Conservation (phyloP, 2,888 invertebrate species). For the Agriopis marginaria region DNA sequence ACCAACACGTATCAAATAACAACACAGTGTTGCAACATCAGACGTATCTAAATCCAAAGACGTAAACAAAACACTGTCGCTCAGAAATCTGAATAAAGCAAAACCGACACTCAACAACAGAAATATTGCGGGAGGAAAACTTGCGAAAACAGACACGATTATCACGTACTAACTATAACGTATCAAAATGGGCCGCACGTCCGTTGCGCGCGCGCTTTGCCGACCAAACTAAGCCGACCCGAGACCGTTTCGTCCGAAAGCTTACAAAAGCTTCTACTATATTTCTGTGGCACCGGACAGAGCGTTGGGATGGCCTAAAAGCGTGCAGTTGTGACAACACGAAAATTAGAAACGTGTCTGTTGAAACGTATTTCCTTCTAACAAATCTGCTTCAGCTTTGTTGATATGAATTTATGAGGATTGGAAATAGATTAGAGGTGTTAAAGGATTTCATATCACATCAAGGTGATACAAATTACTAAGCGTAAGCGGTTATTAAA, state of each 20-base stretch:
- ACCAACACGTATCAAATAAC: slow-evolving; percentile 25
- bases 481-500: slow-evolving; percentile 6
- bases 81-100: slow-evolving; percentile 49
- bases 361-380: slow-evolving; percentile 56
- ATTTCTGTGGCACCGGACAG: slow-evolving; percentile 56
- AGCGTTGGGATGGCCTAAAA: slow-evolving; percentile 66
- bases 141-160: slow-evolving; percentile 38
- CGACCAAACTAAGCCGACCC: slow-evolving; percentile 68
- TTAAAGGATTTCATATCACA: slow-evolving; percentile 34
- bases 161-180: slow-evolving; percentile 29
- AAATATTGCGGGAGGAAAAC: slow-evolving; percentile 28
- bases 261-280: slow-evolving; percentile 68
- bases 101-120: slow-evolving; percentile 31
- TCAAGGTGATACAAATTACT: slow-evolving; percentile 6
- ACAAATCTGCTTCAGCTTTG: slow-evolving; percentile 40
- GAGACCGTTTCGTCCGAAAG: slow-evolving; percentile 67
- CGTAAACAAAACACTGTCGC: slow-evolving; percentile 37
- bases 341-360: slow-evolving; percentile 61
- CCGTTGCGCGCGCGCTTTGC: slow-evolving; percentile 77
- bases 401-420: slow-evolving; percentile 38
- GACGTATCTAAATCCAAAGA: slow-evolving; percentile 23
- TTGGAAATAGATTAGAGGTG: slow-evolving; percentile 41
- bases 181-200: slow-evolving; percentile 51
- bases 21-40: slow-evolving; percentile 22
- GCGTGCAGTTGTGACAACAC: slow-evolving; percentile 59